These are phyloP conservation scores for Chrysotoxum bicinctum DNA, from an alignment of 2,888 invertebrate genomes.

Conservation along the genomic window DNA sequence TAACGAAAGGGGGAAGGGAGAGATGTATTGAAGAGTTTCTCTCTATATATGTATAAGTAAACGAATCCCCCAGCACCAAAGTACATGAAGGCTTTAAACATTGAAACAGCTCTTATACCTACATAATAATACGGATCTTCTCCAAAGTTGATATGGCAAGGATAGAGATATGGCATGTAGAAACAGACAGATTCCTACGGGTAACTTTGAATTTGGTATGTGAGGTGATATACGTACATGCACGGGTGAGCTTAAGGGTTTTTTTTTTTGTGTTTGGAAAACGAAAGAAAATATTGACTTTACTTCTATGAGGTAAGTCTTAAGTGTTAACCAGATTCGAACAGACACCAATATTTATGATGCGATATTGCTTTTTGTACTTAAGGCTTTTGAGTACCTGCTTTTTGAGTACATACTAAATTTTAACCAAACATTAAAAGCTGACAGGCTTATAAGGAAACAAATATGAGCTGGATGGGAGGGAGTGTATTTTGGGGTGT, in stretches of 20 bases:
- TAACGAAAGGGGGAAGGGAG: not conserved
- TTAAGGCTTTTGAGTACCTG: not conserved
- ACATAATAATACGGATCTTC: not conserved
- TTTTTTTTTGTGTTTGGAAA: not conserved
- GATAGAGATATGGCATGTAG: not conserved
- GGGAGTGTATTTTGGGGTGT: no score
- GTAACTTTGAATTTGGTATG: not conserved
- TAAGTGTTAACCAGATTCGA: not conserved
- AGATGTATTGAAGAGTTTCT: not conserved
- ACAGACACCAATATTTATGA: not conserved
- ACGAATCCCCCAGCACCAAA: not conserved
- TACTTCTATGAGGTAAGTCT: not conserved
- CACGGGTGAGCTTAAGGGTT: not conserved
- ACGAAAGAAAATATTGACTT: conserved; percentile 7
- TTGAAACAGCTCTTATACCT: not conserved
- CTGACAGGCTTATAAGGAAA: no score
- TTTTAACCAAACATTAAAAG: no score
- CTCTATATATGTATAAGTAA: not conserved
- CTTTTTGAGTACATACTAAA: not conserved
- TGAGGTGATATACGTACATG: not conserved
- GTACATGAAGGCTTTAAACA: not conserved
- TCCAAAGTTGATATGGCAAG: not conserved
- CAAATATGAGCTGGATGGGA: no score
- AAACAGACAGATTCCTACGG: not conserved
- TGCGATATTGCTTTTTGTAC: not conserved